phyloP scores from a whole-genome alignment of 2,888 invertebrate genomes.

The Chironomus tentans region DNA sequence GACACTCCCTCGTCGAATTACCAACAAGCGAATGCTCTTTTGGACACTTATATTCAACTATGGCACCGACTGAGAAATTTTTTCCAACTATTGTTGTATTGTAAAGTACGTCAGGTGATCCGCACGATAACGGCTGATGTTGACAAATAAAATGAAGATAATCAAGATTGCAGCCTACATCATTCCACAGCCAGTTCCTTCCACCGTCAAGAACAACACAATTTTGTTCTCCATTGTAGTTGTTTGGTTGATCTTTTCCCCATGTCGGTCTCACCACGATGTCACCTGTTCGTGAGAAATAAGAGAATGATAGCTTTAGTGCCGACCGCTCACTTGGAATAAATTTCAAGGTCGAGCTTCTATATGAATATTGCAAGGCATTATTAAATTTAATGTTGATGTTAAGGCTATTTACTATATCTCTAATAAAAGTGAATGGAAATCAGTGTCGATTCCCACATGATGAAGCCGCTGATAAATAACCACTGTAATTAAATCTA shows the following conservation, averaged over 20 bases:
- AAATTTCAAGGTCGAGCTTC: neutral
- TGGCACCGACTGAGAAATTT: conserved; percentile 58
- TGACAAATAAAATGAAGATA: conserved; percentile 91
- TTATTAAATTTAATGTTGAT: neutral
- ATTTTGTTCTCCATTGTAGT: conserved; percentile 91
- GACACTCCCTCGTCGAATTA: conserved; percentile 57
- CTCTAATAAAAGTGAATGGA: neutral
- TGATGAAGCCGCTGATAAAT: no score
- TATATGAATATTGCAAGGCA: neutral
- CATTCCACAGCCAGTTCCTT: conserved; percentile 86
- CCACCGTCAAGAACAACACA: conserved; percentile 90
- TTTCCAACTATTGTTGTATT: conserved; percentile 72
- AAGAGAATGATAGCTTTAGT: no score
- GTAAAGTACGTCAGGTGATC: conserved; percentile 74
- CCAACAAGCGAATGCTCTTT: conserved; percentile 74
- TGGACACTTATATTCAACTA: conserved; percentile 69
- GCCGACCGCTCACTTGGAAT: neutral
- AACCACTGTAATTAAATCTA: no score
- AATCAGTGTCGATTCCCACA: neutral
- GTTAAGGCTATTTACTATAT: neutral
- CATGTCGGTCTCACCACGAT: conserved; percentile 70
- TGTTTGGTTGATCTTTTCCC: conserved; percentile 92
- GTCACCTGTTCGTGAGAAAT: conserved; percentile 49
- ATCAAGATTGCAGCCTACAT: conserved; percentile 87
- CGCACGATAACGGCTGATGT: conserved; percentile 74